A percentile compares a stretch with the other conserved stretches of the same genome.
Conservation (phyloP, 2,113 vertebrate species). For the Megaleporinus macrocephalus region DNA sequence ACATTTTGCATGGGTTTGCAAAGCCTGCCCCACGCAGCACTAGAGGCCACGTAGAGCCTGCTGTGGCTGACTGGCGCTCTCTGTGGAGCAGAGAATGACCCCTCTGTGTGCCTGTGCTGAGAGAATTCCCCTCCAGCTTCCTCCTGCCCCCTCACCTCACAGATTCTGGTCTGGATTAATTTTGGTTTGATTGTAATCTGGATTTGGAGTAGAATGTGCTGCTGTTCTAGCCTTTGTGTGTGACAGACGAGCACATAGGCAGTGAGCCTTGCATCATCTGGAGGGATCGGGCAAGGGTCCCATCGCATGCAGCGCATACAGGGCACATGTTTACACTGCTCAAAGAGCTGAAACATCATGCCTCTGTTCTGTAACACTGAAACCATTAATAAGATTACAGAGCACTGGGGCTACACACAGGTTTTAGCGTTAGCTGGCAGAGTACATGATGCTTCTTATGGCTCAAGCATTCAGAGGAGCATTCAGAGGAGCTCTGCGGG, state of each 20-base stretch:
- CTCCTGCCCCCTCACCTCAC: conserved; percentile 33
- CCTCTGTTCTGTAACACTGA: neutral
- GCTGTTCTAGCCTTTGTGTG: conserved; percentile 8
- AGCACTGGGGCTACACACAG: neutral
- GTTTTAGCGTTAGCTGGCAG: neutral
- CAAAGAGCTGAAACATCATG: neutral
- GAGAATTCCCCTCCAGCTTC: conserved; percentile 47
- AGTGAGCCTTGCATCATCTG: neutral
- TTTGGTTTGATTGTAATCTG: conserved; percentile 36
- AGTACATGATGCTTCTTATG: neutral
- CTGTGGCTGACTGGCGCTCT: conserved; percentile 17
- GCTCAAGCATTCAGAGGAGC: no score
- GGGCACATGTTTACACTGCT: neutral
- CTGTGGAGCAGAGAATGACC: conserved; percentile 34
- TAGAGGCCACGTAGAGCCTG: conserved; percentile 14
- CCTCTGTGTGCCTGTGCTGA: conserved; percentile 42
- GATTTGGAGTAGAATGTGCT: conserved; percentile 12
- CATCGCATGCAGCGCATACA: neutral
- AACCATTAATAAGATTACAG: neutral
- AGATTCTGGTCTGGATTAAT: conserved; percentile 22
- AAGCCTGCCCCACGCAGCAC: conserved; percentile 8
- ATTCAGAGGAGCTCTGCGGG: neutral
- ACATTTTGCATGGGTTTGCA: conserved; percentile 49
- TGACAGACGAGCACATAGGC: neutral
- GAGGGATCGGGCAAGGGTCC: neutral